These are phyloP conservation scores for Epistrophe grossulariae DNA, from an alignment of 2,888 invertebrate genomes.

Conservation along the genomic window DNA sequence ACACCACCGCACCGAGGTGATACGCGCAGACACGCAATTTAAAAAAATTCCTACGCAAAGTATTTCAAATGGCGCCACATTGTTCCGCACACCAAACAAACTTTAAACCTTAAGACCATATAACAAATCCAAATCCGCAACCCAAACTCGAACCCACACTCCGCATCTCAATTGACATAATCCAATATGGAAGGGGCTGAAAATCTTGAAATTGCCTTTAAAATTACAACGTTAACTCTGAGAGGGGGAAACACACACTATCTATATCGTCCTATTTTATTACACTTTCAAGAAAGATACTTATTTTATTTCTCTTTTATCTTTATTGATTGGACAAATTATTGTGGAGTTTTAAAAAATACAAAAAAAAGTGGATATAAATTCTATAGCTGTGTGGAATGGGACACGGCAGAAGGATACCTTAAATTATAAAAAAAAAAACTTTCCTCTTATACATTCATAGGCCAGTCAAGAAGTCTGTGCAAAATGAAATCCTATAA, in stretches of 20 bases:
- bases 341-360: conserved; percentile 27
- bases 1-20: conserved; percentile 56
- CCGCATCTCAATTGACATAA: conserved; percentile 57
- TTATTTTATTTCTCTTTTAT: conserved; percentile 62
- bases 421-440: conserved; percentile 4
- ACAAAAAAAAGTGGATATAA: conserved; percentile 18
- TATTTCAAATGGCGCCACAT: conserved; percentile 67
- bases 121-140: conserved; percentile 32
- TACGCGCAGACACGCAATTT: conserved; percentile 59
- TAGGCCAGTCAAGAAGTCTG: neutral
- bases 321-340: conserved; percentile 62
- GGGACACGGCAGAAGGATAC: neutral
- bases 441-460: neutral
- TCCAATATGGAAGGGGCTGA: conserved; percentile 41
- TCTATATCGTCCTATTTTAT: conserved; percentile 60
- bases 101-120: conserved; percentile 15
- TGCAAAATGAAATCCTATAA: neutral
- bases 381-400: neutral
- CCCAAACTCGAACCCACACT: conserved; percentile 23
- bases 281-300: conserved; percentile 50
- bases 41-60: conserved; percentile 60
- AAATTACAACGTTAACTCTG: conserved; percentile 55
- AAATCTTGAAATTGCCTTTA: conserved; percentile 56
- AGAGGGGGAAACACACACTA: conserved; percentile 29
- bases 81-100: conserved; percentile 53